phyloP scores from a whole-genome alignment of 1,140 invertebrate genomes.

The Armadillidium nasatum region DNA sequence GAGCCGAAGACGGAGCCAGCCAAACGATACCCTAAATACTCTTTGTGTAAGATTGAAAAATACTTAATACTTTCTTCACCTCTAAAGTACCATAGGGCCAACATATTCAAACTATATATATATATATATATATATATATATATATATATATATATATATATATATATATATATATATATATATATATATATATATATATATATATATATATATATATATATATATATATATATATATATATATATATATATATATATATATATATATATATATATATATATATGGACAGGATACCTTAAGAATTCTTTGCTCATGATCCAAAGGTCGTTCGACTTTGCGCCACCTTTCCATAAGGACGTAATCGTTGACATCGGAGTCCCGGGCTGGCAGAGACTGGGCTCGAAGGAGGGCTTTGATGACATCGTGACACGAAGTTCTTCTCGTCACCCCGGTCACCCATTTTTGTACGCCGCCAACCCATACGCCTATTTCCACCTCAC shows the following conservation, averaged over 20 bases:
- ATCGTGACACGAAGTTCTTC: slow-evolving; percentile 69
- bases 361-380: slow-evolving; percentile 46
- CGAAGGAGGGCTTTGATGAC: slow-evolving; percentile 62
- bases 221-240: background rate
- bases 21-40: no score
- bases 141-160: background rate
- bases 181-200: slow-evolving; percentile 1
- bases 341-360: slow-evolving; percentile 52
- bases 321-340: slow-evolving; percentile 62
- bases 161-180: background rate
- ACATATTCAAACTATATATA: no score
- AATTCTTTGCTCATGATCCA: slow-evolving; percentile 63
- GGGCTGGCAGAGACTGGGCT: slow-evolving; percentile 48
- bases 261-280: background rate
- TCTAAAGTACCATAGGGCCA: no score
- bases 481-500: slow-evolving; percentile 63
- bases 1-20: no score
- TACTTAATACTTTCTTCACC: no score
- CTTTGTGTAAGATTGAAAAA: no score
- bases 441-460: slow-evolving; percentile 70
- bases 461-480: slow-evolving; percentile 68
- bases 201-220: background rate
- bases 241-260: slow-evolving; percentile 2
- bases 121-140: slow-evolving; percentile 1
- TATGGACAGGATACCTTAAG: slow-evolving; percentile 56